A percentile compares a stretch with the other conserved stretches of the same genome.
phyloP scores from a whole-genome alignment of 2,113 vertebrate species.

The Aleadryas rufinucha region DNA sequence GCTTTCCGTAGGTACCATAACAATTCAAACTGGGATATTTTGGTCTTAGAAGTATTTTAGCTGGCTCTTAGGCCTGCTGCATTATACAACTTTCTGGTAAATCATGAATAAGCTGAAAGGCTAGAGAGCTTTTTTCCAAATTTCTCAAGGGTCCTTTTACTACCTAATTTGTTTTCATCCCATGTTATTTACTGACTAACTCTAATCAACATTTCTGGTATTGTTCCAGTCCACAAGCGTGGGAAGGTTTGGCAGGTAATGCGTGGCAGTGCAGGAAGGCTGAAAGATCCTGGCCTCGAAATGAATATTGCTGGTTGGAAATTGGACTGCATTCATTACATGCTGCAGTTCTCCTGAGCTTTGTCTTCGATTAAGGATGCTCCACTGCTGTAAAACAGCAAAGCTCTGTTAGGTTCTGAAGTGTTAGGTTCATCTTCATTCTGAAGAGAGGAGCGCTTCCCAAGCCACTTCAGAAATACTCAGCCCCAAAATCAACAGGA shows the following conservation, averaged over 20 bases:
- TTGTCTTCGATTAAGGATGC: neutral
- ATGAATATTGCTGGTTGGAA: slow-evolving; percentile 43
- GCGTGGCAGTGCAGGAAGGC: slow-evolving; percentile 21
- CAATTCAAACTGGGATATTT: slow-evolving; percentile 20
- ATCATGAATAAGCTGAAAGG: slow-evolving; percentile 63
- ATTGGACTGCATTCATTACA: slow-evolving; percentile 16
- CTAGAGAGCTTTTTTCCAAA: slow-evolving; percentile 48
- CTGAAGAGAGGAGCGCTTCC: too few relatives aligned
- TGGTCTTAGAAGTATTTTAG: slow-evolving; percentile 20
- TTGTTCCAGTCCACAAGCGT: slow-evolving; percentile 37
- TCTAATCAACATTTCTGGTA: slow-evolving; percentile 55
- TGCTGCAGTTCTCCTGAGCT: neutral
- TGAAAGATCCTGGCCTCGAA: slow-evolving; percentile 17
- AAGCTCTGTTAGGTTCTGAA: neutral
- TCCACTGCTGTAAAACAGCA: neutral
- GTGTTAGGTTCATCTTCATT: too few relatives aligned
- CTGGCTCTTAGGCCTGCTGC: slow-evolving; percentile 17
- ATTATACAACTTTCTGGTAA: slow-evolving; percentile 40
- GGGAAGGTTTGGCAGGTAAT: slow-evolving; percentile 50
- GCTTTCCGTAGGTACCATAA: slow-evolving; percentile 26
- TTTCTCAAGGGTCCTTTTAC: slow-evolving; percentile 70
- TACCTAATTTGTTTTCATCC: slow-evolving; percentile 68
- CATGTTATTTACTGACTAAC: slow-evolving; percentile 65
- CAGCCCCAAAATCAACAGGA: neutral
- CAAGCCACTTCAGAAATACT: neutral